Conservation (phyloP, 2,797 vertebrate species). For the Tamandua tetradactyla region DNA sequence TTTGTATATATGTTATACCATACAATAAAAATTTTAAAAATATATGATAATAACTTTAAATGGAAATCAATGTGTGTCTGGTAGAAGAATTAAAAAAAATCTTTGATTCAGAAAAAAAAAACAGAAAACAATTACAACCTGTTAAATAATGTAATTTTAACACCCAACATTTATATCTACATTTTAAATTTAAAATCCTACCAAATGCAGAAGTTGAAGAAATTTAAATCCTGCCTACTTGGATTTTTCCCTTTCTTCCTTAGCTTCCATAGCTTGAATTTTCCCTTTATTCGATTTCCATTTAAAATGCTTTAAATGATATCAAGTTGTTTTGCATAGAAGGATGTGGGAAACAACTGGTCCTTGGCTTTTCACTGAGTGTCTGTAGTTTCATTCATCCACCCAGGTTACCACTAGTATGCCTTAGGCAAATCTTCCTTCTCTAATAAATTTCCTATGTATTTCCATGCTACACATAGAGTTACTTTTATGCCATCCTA, state of each 20-base stretch:
- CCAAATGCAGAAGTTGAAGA: background rate
- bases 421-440: background rate
- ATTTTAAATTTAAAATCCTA: background rate
- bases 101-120: no score
- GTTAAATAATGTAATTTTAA: background rate
- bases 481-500: background rate
- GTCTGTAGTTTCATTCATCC: background rate
- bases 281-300: no score
- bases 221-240: background rate
- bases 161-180: background rate
- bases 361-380: background rate
- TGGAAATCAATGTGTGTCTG: no score
- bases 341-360: fast-evolving
- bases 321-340: background rate
- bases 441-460: background rate
- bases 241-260: background rate
- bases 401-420: background rate
- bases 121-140: no score
- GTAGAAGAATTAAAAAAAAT: no score
- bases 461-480: background rate
- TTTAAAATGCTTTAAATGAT: background rate
- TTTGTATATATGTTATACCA: no score
- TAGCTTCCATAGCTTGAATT: no score
- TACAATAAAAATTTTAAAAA: no score
- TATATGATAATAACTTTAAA: no score